phyloP scores from a whole-genome alignment of 2,888 invertebrate genomes.

The Trypoxylon attenuatum region DNA sequence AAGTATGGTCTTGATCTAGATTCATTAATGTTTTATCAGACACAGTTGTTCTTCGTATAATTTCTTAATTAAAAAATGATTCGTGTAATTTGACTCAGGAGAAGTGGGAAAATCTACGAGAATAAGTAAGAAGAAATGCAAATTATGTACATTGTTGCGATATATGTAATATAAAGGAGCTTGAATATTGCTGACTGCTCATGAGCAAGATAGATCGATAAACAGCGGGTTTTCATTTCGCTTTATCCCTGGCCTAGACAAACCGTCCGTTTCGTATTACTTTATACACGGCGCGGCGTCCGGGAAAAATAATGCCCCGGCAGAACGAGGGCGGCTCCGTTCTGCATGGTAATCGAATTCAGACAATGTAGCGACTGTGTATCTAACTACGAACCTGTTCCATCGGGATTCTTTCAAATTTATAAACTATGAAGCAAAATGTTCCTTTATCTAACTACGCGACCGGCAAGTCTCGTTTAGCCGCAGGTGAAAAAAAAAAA shows the following conservation, averaged over 20 bases:
- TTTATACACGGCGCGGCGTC: slow-evolving; percentile 15
- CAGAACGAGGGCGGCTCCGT: slow-evolving; percentile 3
- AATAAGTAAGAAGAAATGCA: no score
- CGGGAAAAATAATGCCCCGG: slow-evolving; percentile 20
- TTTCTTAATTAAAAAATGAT: no score
- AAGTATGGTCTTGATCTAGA: no score
- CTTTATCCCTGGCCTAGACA: slow-evolving; percentile 30
- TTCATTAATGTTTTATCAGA: no score
- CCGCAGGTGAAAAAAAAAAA: background rate
- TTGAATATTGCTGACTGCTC: no score
- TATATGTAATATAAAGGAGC: no score
- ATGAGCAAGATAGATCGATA: slow-evolving; percentile 45
- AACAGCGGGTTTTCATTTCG: slow-evolving; percentile 22
- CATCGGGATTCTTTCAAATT: slow-evolving; percentile 25
- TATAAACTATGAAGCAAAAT: slow-evolving; percentile 34
- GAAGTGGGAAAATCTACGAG: no score
- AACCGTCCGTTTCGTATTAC: slow-evolving; percentile 33
- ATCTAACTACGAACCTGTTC: slow-evolving; percentile 11
- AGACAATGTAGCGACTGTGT: slow-evolving; percentile 15
- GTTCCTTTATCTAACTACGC: slow-evolving; percentile 4
- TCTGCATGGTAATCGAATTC: slow-evolving; percentile 46
- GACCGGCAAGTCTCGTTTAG: no score
- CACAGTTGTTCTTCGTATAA: no score
- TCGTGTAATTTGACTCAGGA: no score
- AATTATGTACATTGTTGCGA: no score